A percentile compares a stretch with the other conserved stretches of the same genome.
Evolutionary conservation across 2,888 invertebrate genomes (phyloP).

Genomic region (Chloroclystis v-ata): DNA sequence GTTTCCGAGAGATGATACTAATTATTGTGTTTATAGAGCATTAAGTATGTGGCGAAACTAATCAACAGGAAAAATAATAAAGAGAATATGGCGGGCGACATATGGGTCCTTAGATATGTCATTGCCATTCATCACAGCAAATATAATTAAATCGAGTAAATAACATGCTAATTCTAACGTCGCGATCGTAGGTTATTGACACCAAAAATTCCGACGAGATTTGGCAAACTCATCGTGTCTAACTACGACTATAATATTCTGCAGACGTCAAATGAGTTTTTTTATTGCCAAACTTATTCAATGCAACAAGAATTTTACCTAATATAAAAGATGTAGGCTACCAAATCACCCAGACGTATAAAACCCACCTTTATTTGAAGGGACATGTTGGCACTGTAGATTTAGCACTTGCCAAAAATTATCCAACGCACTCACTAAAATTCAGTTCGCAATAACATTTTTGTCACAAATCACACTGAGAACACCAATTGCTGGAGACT

Average conservation of each 20-base stretch:
- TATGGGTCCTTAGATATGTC: too few species aligned
- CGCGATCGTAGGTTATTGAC: too few species aligned
- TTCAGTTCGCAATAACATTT: constrained; percentile 16
- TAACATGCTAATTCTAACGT: too few species aligned
- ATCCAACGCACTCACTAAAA: constrained; percentile 12
- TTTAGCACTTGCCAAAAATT: constrained; percentile 29
- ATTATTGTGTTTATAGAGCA: too few species aligned
- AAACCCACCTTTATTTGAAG: constrained; percentile 45
- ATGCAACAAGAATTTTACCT: neutral
- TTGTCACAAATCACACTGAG: constrained; percentile 13
- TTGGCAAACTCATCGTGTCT: too few species aligned
- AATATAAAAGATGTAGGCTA: neutral
- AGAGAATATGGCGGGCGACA: too few species aligned
- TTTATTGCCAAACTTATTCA: neutral
- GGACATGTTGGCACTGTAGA: constrained; percentile 58
- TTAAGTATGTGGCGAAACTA: too few species aligned
- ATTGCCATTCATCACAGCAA: too few species aligned
- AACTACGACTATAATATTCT: neutral
- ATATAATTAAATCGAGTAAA: too few species aligned
- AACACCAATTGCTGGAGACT: constrained; percentile 1
- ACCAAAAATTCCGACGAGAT: too few species aligned
- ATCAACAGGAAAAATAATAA: too few species aligned
- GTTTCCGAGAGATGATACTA: too few species aligned
- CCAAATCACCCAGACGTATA: constrained; percentile 17
- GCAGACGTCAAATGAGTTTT: neutral